Evolutionary conservation across 2,797 vertebrate species (phyloP).

Genomic region (Lithobates sylvaticus): DNA sequence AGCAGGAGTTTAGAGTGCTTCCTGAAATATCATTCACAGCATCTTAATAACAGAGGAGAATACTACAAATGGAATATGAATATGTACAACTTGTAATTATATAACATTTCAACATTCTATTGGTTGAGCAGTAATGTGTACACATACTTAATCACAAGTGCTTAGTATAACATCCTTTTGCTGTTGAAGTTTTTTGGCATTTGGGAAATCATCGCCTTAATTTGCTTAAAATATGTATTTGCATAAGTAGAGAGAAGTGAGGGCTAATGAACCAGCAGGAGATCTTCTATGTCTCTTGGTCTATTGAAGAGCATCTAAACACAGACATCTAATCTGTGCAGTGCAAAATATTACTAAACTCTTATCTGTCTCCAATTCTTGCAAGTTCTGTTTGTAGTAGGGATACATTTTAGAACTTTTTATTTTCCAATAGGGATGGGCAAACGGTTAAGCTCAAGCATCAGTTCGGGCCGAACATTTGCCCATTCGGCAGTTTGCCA

Average conservation of each 20-base stretch:
- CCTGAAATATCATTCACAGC: constrained; percentile 50
- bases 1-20: constrained; percentile 33
- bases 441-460: no score
- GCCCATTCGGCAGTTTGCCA: no score
- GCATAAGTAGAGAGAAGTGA: not conserved
- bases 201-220: constrained; percentile 15
- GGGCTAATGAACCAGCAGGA: not conserved
- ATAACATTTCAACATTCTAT: constrained; percentile 50
- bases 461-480: no score
- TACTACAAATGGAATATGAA: constrained; percentile 43
- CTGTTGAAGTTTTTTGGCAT: constrained; percentile 31
- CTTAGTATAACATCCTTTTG: constrained; percentile 43
- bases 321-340: constrained; percentile 37
- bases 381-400: not conserved
- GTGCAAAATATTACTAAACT: constrained; percentile 38
- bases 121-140: constrained; percentile 12
- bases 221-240: not conserved
- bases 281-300: not conserved
- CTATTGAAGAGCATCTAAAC: constrained; percentile 23
- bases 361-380: not conserved
- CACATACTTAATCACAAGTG: constrained; percentile 35
- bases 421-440: no score
- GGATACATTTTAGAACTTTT: not conserved
- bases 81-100: constrained; percentile 49
- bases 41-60: constrained; percentile 46